phyloP scores from a whole-genome alignment of 2,797 vertebrate genomes.

The Petrocephalus schoutedeni region DNA sequence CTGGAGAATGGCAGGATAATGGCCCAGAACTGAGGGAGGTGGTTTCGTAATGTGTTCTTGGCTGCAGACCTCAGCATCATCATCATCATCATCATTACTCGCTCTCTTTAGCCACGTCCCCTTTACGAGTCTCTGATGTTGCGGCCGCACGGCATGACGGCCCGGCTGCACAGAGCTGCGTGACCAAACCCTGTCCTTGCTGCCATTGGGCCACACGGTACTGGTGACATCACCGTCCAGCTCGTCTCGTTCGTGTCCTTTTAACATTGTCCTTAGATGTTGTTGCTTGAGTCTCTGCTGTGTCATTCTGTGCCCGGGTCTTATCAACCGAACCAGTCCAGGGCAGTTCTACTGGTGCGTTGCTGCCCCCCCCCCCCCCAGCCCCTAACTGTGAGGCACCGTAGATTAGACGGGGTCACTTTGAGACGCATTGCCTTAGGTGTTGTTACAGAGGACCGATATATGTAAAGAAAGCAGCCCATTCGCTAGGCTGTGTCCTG shows the following conservation, averaged over 20 bases:
- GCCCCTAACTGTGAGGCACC: neutral
- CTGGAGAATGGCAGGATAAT: constrained; percentile 43
- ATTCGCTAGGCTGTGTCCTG: neutral
- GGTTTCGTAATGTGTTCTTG: constrained; percentile 9
- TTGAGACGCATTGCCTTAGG: neutral
- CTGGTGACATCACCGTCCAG: neutral
- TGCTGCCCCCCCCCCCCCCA: neutral
- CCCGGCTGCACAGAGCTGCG: constrained; percentile 41
- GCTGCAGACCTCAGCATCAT: constrained; percentile 26
- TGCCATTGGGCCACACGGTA: constrained; percentile 26
- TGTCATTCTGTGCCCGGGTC: neutral
- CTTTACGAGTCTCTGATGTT: constrained; percentile 38
- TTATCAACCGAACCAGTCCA: neutral
- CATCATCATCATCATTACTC: constrained; percentile 38
- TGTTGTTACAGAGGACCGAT: neutral
- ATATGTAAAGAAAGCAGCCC: neutral
- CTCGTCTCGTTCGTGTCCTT: neutral
- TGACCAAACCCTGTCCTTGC: constrained; percentile 45
- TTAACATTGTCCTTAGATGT: neutral
- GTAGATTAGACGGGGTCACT: neutral
- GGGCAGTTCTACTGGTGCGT: neutral
- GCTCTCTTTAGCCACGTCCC: constrained; percentile 31
- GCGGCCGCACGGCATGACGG: constrained; percentile 39
- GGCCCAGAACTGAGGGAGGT: constrained; percentile 48
- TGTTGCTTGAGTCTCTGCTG: neutral